Evolutionary conservation across 2,797 vertebrate genomes (phyloP).

Genomic region (Atherinosoma microstoma): DNA sequence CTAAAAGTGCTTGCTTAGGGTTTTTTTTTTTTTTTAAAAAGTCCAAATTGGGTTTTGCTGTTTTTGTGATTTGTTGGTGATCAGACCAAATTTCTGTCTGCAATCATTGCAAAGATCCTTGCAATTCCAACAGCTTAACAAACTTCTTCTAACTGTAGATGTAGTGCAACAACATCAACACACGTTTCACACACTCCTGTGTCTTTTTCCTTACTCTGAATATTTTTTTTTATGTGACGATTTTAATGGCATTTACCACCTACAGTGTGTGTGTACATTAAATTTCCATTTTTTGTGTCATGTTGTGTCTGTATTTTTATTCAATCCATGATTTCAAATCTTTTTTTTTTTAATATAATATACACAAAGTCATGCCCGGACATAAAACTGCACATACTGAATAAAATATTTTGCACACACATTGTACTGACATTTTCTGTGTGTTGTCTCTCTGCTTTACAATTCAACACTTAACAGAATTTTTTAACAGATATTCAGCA

Average conservation of each 20-base stretch:
- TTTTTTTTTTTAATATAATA: slow-evolving; percentile 14
- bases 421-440: slow-evolving; percentile 38
- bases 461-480: slow-evolving; percentile 4
- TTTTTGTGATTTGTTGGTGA: not conserved
- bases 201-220: slow-evolving; percentile 13
- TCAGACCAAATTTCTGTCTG: not conserved
- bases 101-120: too few species aligned
- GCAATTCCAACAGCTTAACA: not conserved
- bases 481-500: not conserved
- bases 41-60: too few species aligned
- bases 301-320: slow-evolving; percentile 35
- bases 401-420: slow-evolving; percentile 56
- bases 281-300: slow-evolving; percentile 44
- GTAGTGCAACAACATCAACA: slow-evolving; percentile 15
- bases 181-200: slow-evolving; percentile 14
- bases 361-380: slow-evolving; percentile 24
- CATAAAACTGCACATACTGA: slow-evolving; percentile 33
- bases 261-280: slow-evolving; percentile 34
- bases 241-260: slow-evolving; percentile 43
- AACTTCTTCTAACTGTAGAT: not conserved
- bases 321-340: slow-evolving; percentile 34
- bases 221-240: slow-evolving; percentile 25
- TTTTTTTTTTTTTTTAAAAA: too few species aligned
- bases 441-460: slow-evolving; percentile 41
- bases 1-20: not conserved